Base-by-base conservation (phyloP, 1,140 invertebrate species). In the Tribolium madens region DNA sequence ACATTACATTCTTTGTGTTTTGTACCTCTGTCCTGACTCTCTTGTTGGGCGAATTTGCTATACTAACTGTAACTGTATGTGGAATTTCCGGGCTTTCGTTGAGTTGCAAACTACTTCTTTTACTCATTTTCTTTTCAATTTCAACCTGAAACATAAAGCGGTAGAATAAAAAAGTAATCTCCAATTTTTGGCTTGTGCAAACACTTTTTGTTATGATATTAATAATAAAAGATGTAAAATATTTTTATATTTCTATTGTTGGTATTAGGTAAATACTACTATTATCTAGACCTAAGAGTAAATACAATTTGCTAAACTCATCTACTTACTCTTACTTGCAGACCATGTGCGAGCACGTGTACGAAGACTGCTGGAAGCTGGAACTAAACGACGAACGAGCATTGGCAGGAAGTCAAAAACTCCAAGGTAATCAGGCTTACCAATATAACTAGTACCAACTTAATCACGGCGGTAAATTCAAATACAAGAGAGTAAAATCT, bases 231-330 rank as follows among this genome's bases (percentile, higher is more conserved):
- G 48, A 52, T 14, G 48, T 52, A 3, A 52, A 52, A 52, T 52
- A 52, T 52, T 52, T 52, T 52, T 52, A 52, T 52, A 52, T 15
- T 14, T 52, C 48, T 14, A 14, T 14, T 52, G 48, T 52, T 52
- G 48, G 9, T 2, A 52, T 52, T 52, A 52, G 48, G 48, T 52
- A n/a, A 52, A 52, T 52, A 52, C 48, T 9, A 52, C 48, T 52
- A 52, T 52, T 52, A 52, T 52, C 48, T 52, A 52, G 48, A 52
- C 48, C 48, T 52, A 52, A 52, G 48, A 52, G 13, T 52, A 52
- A 52, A 52, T 52, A 52, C 26, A 31, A 31, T 31, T 31, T 31
- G 26, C 26, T 31, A 31, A 31, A 31, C 26, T 31, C 26, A 31
- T 31, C 26, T 31, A 31, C n/a, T n/a, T n/a, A n/a, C n/a, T n/a